These are phyloP conservation scores for Pterocles orientalis DNA, from an alignment of 2,113 vertebrate genomes.

Conservation along the genomic window DNA sequence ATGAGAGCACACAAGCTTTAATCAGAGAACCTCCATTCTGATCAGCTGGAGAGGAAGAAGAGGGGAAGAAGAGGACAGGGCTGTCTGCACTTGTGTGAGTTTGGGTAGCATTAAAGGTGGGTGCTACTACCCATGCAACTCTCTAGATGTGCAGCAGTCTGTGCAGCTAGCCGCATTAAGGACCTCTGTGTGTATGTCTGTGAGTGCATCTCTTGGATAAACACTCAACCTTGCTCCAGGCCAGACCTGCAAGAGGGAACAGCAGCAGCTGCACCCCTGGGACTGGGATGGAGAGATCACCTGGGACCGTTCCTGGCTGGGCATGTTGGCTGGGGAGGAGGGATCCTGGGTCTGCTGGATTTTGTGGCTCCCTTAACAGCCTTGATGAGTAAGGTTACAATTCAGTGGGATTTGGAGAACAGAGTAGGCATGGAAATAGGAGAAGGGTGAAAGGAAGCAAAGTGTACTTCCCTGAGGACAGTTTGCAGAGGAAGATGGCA, in stretches of 20 bases:
- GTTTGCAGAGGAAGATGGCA: background rate
- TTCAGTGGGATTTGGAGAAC: background rate
- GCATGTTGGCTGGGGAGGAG: background rate
- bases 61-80: background rate
- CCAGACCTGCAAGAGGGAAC: background rate
- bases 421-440: background rate
- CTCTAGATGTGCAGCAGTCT: background rate
- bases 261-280: background rate
- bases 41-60: background rate
- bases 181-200: background rate
- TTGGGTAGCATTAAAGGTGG: background rate
- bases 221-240: background rate
- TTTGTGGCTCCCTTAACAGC: background rate
- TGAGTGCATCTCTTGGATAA: background rate
- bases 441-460: background rate
- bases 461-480: background rate
- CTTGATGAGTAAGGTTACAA: background rate
- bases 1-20: background rate
- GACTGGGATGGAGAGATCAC: background rate
- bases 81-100: background rate
- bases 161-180: background rate
- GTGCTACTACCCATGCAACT: accelerated
- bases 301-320: background rate
- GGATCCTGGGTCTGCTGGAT: accelerated
- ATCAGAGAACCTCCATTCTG: background rate